phyloP scores from a whole-genome alignment of 2,113 vertebrate genomes.

The rabbit (Oryctolagus cuniculus) region mOryCun1.1 NC_091443.1:35595001-35595500 shows the following conservation, averaged over 20 bases:
- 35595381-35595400: conserved; percentile 59
- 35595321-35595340: conserved; percentile 61
- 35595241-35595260: conserved; percentile 67
- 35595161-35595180: conserved; percentile 42
- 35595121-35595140: neutral
- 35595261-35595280: conserved; percentile 71
- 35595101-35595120: neutral
- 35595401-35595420: conserved; percentile 51
- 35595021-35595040: neutral
- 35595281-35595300: conserved; percentile 51
- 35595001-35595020: neutral
- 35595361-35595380: conserved; percentile 51
- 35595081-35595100: conserved; percentile 22
- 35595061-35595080: neutral
- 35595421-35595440: neutral
- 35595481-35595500: conserved; percentile 63
- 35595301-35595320: conserved; percentile 32
- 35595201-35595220: neutral
- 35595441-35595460: neutral
- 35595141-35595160: conserved; percentile 4
- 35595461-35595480: conserved; percentile 34
- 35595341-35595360: neutral
- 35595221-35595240: conserved; percentile 25
- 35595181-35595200: conserved; percentile 34
- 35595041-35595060: neutral